Base-by-base conservation (phyloP, 2,888 invertebrate genomes). In the Pyrocoelia pectoralis region DNA sequence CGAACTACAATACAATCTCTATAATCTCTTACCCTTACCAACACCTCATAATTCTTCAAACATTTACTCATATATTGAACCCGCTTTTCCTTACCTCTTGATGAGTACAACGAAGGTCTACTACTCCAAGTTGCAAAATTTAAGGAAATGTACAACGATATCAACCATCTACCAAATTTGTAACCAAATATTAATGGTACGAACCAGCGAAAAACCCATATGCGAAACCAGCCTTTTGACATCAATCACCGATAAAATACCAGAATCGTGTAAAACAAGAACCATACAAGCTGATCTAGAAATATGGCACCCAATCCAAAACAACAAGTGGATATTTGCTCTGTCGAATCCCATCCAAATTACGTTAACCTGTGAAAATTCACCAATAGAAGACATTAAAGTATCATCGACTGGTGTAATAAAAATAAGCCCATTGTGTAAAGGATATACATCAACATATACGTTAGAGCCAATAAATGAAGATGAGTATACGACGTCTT, bases 371-470 rank as follows among this genome's bases (percentile, higher is more conserved):
- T 46, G 46, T 14, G 2, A 2, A 15, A 3, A 3, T 14, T 3
- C 46, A 13, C 2, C 17, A 46, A 46, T 46, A n/a, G 46, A 46
- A 46, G 46, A 46, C 13, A 46, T 46, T 12, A 46, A 14, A 46
- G 15, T 46, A 8, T 3, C 2, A 18, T 8, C 4, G 9, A 46
- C 46, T 2, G 46, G 46, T n/a, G 10, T 46, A 17, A 4, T 46
- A 46, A 8, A 46, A 46, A 4, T 46, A 8, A 46, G 14, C 12
- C 2, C 2, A 8, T 3, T 2, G 14, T 46, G 46, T 18, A 46
- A 46, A 46, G 46, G 46, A 3, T 46, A 46, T 18, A 46, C 15
- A 2, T 9, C 38, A 5, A 38, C n/a, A 2, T 5, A 15, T 46
- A 28, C 18, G 1, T 28, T 49, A n/a, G 49, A 49, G 15, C 9